These are phyloP conservation scores for Esperia sulphurella DNA, from an alignment of 2,888 invertebrate genomes.

Conservation along the genomic window DNA sequence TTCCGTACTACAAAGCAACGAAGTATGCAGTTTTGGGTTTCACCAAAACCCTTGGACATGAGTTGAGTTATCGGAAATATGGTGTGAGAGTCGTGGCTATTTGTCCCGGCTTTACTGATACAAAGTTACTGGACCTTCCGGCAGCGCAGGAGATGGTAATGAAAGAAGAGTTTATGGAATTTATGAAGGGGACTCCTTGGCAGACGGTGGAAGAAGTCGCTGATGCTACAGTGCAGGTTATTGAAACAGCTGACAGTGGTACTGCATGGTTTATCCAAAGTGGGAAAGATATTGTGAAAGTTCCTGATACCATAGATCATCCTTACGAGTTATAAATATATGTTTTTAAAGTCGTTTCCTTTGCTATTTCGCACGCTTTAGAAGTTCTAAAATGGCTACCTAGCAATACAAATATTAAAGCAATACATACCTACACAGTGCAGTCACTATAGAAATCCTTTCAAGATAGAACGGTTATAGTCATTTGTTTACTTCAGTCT, in stretches of 20 bases:
- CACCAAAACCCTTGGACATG: constrained; percentile 50
- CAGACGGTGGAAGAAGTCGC: constrained; percentile 27
- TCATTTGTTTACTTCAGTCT: too few relatives aligned
- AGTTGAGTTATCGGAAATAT: constrained; percentile 43
- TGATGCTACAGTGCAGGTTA: constrained; percentile 26
- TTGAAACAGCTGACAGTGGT: constrained; percentile 51
- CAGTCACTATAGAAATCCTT: too few relatives aligned
- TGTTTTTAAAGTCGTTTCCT: too few relatives aligned
- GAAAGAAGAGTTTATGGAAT: background rate
- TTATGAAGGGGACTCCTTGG: background rate
- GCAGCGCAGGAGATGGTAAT: background rate
- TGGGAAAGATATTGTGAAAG: background rate
- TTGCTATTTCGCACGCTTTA: too few relatives aligned
- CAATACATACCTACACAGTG: too few relatives aligned
- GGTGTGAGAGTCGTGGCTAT: constrained; percentile 57
- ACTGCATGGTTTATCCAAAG: constrained; percentile 34
- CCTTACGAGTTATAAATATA: too few relatives aligned
- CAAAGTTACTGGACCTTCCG: background rate
- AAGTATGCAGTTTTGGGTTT: constrained; percentile 71
- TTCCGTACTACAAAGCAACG: constrained; percentile 76
- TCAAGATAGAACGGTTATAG: too few relatives aligned
- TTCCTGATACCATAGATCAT: background rate
- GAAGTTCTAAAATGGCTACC: too few relatives aligned
- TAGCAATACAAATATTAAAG: too few relatives aligned
- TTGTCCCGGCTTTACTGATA: constrained; percentile 42